These are phyloP conservation scores for Nasonia giraulti DNA, from an alignment of 1,140 invertebrate genomes.

Conservation along the genomic window DNA sequence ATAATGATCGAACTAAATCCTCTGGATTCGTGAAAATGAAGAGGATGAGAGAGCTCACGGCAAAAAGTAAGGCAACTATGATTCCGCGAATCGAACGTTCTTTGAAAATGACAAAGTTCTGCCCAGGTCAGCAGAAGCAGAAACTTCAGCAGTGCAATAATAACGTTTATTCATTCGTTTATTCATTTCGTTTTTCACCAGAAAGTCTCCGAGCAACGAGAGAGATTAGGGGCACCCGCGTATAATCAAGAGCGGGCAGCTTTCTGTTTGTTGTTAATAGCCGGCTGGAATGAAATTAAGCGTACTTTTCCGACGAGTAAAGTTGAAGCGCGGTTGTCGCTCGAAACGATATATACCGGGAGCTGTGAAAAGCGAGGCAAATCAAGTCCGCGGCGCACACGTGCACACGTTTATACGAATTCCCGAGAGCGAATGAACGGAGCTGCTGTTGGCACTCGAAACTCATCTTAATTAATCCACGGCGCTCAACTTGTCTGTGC, in stretches of 20 bases:
- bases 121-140: background rate
- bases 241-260: conserved; percentile 12
- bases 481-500: background rate
- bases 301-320: conserved; percentile 3
- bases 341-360: background rate
- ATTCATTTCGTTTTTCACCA: background rate
- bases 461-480: conserved; percentile 46
- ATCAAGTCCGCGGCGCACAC: background rate
- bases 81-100: background rate
- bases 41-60: no score
- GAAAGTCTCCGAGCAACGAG: background rate
- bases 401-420: background rate
- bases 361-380: conserved; percentile 1
- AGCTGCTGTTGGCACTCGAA: conserved; percentile 2
- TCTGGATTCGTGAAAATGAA: background rate
- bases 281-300: conserved; percentile 17
- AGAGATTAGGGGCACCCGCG: background rate
- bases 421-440: background rate
- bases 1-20: no score
- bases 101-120: conserved; percentile 8
- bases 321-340: background rate
- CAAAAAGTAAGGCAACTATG: background rate
- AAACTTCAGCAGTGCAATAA: background rate
- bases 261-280: conserved; percentile 10
- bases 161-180: background rate